Evolutionary conservation across 2,888 invertebrate species (phyloP).

Genomic region (Heteropelma amictum): DNA sequence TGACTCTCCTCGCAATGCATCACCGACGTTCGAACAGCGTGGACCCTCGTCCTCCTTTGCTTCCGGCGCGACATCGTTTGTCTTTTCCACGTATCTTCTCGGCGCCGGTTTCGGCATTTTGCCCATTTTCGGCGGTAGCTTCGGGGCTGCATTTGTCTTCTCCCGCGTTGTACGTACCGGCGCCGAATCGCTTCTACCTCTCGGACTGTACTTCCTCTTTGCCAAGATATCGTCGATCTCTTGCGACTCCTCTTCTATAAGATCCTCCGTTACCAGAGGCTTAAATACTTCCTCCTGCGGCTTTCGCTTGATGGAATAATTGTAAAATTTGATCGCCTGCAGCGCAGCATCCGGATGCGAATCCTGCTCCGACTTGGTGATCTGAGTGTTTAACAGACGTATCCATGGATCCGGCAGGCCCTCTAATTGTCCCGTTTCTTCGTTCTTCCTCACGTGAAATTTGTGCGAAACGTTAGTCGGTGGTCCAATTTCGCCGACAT

Average conservation of each 20-base stretch:
- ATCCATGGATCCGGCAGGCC: conserved; percentile 93
- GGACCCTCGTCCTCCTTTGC: conserved; percentile 70
- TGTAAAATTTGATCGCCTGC: conserved; percentile 94
- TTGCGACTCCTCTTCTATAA: conserved; percentile 89
- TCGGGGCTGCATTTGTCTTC: conserved; percentile 67
- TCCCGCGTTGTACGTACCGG: conserved; percentile 69
- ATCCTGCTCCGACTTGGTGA: conserved; percentile 91
- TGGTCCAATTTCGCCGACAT: conserved; percentile 85
- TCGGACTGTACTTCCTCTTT: conserved; percentile 80
- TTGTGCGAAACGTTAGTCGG: conserved; percentile 92
- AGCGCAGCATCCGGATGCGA: conserved; percentile 94
- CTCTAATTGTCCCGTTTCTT: conserved; percentile 89
- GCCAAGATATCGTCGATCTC: conserved; percentile 88
- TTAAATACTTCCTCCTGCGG: conserved; percentile 84
- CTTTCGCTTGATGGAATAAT: conserved; percentile 91
- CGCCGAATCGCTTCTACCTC: conserved; percentile 68
- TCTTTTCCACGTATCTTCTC: conserved; percentile 63
- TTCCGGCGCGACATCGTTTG: conserved; percentile 70
- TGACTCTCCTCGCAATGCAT: conserved; percentile 12
- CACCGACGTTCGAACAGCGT: conserved; percentile 64
- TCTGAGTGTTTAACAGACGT: conserved; percentile 88
- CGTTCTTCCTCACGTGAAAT: conserved; percentile 92
- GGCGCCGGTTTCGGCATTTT: conserved; percentile 72
- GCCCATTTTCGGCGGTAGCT: conserved; percentile 70
- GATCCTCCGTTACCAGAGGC: conserved; percentile 88